Base-by-base conservation (phyloP, 1,140 invertebrate genomes). In the Drosophila tristis region DNA sequence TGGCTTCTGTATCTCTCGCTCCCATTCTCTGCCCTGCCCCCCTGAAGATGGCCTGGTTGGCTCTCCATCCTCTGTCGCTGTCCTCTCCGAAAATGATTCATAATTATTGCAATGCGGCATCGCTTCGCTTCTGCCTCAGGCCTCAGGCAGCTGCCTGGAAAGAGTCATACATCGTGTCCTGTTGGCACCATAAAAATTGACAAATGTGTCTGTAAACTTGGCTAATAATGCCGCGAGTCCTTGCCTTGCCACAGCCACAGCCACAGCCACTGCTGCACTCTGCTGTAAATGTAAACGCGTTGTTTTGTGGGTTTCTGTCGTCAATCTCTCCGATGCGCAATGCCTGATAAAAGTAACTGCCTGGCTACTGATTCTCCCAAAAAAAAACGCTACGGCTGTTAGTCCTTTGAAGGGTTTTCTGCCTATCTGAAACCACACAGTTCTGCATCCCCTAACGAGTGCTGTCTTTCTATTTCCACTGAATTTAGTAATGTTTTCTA, bases 151-250 rank as follows among this genome's bases (percentile, higher is more conserved):
- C 31, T 11, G 9, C 35, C 35, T 13, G 35, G 44, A 59, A 67
- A 68, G 73, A 74, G 71, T 74, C 72, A 75, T 78, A 55, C 60
- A 64, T 70, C 63, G 68, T 13, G 35, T 78, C 80, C 70, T 67
- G 74, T 90, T 79, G 86, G 50, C 86, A 80, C 78, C 86, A 90
- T 90, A 87, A 90, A 39, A 90, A 84, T 87, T 90, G 87, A 90
- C 87, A 90, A 90, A 90, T 90, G 87, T 90, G 87, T 90, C 87
- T 90, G 87, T 87, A 87, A 90, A 90, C 87, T 90, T 90, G 79
- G 79, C 82, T 87, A 90, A 90, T 87, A 87, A 90, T 90, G 61
- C 26, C 29, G 71, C 54, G 23, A 42, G 31, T 31, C 35, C 11
- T 11, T 39, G 35, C 35, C 35, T 39, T 39, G 35, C 35, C 70